Evolutionary conservation across 2,113 vertebrate species (phyloP), one percentile per base, ranked within the genome.

Genomic region (Hippocampus abdominalis): DNA sequence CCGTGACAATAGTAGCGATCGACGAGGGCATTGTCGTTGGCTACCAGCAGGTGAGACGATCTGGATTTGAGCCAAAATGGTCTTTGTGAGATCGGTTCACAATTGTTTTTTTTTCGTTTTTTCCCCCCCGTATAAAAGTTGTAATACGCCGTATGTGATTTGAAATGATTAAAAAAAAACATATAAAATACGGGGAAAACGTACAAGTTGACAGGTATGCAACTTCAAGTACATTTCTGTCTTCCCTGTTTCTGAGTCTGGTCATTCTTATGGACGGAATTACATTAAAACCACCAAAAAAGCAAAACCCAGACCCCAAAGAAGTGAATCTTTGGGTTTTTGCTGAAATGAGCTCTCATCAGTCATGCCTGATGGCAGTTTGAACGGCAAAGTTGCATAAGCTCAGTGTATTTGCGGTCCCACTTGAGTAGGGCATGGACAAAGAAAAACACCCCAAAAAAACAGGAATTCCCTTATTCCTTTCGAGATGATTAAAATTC

Each of bases 401-500:
- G 1, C 20, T 53, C 7, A n/a, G 21, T 53, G 51, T 9, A 21
- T 21, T 59, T 15, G 25, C 29, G 11, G 25, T 59, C 27, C 21
- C 8, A 20, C 4, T 59, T 6, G 3, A 57, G 12, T 29, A 70
- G 29, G 16, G 49, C 32, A 57, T 7, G 89, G 23, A 10, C 25
- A 8, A 53, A 70, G 40, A 44, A 57, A 42, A 64, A 18, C 11
- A 13, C 23, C 16, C 61, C 54, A 62, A 74, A 57, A 64, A 13
- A 54, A 56, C 42, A 68, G 44, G 36, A 79, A 40, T 68, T 89
- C 92, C 16, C 27, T 40, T 40, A n/a, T 94, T 91, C 93, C 94
- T 91, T 93, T 95, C 95, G 93, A 94, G 88, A 93, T 93, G 93
- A 95, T 97, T 96, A 95, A 96, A 97, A 98, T 96, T 94, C 95